A percentile compares a stretch with the other conserved stretches of the same genome.
Evolutionary conservation across 2,113 vertebrate species (phyloP).

Genomic region (Hemiscyllium ocellatum): DNA sequence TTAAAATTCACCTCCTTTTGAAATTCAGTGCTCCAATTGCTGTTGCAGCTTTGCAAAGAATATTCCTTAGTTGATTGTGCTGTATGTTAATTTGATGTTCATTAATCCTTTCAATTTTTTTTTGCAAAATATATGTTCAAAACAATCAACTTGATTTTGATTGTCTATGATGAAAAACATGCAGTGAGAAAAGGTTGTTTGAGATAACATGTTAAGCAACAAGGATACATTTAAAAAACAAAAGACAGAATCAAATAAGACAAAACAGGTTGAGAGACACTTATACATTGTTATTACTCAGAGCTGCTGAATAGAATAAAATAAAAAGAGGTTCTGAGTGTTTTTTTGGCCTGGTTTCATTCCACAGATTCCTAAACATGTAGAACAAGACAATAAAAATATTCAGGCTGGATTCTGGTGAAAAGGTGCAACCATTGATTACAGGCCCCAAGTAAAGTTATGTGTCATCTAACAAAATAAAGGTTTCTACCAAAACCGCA

Average conservation of each 20-base stretch:
- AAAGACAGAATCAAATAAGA: background rate
- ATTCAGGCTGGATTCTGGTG: background rate
- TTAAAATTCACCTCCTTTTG: constrained; percentile 5
- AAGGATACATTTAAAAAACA: background rate
- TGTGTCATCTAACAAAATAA: background rate
- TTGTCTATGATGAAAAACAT: background rate
- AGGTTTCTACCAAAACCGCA: background rate
- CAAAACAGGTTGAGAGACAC: background rate
- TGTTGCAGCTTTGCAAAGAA: background rate
- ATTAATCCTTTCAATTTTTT: background rate
- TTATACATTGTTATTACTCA: background rate
- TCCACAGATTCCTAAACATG: background rate
- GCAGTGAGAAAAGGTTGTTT: background rate
- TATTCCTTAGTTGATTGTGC: background rate
- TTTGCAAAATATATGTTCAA: background rate
- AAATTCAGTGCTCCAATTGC: constrained; percentile 6
- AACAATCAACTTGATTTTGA: background rate
- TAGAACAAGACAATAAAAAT: background rate
- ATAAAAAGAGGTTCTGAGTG: background rate
- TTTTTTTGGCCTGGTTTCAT: background rate
- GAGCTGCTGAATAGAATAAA: background rate
- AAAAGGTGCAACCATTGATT: background rate
- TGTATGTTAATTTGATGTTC: background rate
- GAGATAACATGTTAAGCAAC: too few species aligned
- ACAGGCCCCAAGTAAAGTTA: background rate